These are phyloP conservation scores for Naso thynnoides DNA, from an alignment of 2,797 vertebrate genomes.

Conservation along the genomic window DNA sequence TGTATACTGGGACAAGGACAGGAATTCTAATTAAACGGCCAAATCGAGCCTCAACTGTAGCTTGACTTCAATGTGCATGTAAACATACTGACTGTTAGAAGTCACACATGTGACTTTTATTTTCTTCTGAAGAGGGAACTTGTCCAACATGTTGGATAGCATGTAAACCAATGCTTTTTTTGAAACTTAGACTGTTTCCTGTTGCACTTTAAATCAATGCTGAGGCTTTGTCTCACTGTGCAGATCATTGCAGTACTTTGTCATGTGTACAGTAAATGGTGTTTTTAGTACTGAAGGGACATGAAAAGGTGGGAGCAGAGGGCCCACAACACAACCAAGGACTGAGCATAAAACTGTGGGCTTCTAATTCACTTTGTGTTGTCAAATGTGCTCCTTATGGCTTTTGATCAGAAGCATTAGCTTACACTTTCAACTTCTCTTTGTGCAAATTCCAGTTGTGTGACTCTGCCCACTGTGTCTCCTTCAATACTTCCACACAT, in stretches of 20 bases:
- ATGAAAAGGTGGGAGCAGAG: slow-evolving; percentile 29
- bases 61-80: too few relatives aligned
- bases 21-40: too few relatives aligned
- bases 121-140: slow-evolving; percentile 46
- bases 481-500: slow-evolving; percentile 61
- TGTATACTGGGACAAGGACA: too few relatives aligned
- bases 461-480: slow-evolving; percentile 65
- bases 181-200: slow-evolving; percentile 43
- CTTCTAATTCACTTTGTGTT: slow-evolving; percentile 59
- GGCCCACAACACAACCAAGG: slow-evolving; percentile 56
- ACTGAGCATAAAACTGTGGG: slow-evolving; percentile 38
- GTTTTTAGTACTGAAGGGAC: slow-evolving; percentile 1
- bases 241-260: slow-evolving; percentile 40
- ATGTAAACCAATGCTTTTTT: slow-evolving; percentile 39
- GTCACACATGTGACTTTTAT: slow-evolving; percentile 55
- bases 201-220: slow-evolving; percentile 42
- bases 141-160: slow-evolving; percentile 21
- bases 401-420: slow-evolving; percentile 69
- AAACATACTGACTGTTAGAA: too few relatives aligned
- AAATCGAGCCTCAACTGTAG: too few relatives aligned
- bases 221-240: slow-evolving; percentile 35
- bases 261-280: slow-evolving; percentile 21
- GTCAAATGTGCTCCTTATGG: slow-evolving; percentile 60
- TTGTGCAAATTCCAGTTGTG: slow-evolving; percentile 67
- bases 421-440: slow-evolving; percentile 53